Evolutionary conservation across 2,888 invertebrate species (phyloP).

Genomic region (Lasius fuliginosus): DNA sequence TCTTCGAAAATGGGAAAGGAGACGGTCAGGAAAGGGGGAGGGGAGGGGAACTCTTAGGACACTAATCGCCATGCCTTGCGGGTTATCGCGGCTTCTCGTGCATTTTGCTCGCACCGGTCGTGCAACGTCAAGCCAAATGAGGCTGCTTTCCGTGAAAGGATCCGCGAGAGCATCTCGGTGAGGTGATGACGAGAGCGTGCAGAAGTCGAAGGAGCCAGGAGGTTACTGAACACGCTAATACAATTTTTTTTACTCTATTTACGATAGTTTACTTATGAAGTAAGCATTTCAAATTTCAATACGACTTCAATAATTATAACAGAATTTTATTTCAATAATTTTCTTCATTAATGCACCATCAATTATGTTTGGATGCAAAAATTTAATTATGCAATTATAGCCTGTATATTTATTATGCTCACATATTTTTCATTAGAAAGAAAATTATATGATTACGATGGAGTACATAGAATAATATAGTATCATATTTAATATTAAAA

Average conservation of each 20-base stretch:
- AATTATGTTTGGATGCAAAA: background rate
- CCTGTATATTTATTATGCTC: background rate
- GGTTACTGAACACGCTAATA: background rate
- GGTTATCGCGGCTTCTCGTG: constrained; percentile 57
- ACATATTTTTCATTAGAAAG: background rate
- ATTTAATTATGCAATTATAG: background rate
- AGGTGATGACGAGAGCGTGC: constrained; percentile 16
- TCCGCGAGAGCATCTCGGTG: background rate
- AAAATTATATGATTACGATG: background rate
- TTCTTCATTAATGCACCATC: background rate
- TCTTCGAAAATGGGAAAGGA: constrained; percentile 55
- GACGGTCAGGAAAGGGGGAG: constrained; percentile 35
- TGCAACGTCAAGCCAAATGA: constrained; percentile 55
- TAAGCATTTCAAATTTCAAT: background rate
- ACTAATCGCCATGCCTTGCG: constrained; percentile 65
- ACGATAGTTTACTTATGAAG: background rate
- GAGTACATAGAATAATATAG: background rate
- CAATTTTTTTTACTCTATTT: background rate
- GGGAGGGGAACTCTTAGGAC: constrained; percentile 50
- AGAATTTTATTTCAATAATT: background rate
- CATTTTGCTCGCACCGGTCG: constrained; percentile 47
- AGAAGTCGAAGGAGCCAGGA: background rate
- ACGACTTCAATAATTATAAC: background rate
- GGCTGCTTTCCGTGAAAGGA: constrained; percentile 43
- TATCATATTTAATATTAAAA: background rate